A percentile compares a stretch with the other conserved stretches of the same genome.
Conservation (phyloP, 2,113 vertebrate species). For the Columba janthina region DNA sequence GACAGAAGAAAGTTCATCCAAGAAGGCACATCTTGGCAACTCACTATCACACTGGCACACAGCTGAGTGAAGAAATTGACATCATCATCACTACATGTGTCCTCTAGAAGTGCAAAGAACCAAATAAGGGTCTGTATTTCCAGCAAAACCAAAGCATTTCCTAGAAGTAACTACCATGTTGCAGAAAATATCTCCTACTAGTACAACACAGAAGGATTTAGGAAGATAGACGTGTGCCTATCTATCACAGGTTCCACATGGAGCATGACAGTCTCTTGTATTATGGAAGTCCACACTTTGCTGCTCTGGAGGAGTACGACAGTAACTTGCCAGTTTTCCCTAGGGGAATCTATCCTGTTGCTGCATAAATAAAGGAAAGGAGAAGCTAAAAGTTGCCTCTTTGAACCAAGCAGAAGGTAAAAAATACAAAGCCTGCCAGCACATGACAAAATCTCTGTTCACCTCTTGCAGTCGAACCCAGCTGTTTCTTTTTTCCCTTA, state of each 20-base stretch:
- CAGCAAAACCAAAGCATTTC: neutral
- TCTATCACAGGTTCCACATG: neutral
- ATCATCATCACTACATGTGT: fast-evolving
- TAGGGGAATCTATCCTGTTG: neutral
- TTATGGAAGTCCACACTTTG: neutral
- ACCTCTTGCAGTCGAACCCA: neutral
- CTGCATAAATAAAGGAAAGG: neutral
- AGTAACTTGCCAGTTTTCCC: neutral
- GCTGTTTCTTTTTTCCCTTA: neutral
- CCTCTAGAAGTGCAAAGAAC: neutral
- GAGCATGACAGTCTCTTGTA: neutral
- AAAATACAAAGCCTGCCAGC: neutral
- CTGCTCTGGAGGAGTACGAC: neutral
- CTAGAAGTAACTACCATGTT: neutral
- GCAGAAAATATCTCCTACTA: neutral
- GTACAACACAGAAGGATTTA: neutral
- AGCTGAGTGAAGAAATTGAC: neutral
- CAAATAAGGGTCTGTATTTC: neutral
- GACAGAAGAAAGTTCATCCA: neutral
- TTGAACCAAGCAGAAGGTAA: neutral
- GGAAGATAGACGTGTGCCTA: fast-evolving
- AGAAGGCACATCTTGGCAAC: fast-evolving
- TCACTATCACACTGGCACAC: neutral
- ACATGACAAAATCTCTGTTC: neutral
- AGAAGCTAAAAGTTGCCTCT: neutral